Evolutionary conservation across 2,113 vertebrate species (phyloP), one percentile per base, ranked within the genome.

Genomic region (Phocoena sinus): DNA sequence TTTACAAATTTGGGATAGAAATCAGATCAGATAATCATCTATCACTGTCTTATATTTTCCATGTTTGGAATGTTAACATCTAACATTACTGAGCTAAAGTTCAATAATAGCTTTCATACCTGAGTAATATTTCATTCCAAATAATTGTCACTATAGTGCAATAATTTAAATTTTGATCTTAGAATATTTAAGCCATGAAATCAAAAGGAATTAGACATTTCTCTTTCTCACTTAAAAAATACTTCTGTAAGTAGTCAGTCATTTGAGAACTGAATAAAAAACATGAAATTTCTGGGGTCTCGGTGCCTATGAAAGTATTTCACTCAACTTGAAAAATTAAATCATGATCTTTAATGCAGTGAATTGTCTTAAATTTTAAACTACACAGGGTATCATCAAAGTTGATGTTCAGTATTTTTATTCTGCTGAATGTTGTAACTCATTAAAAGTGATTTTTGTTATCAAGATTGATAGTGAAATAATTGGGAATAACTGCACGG

Each of bases 1-100:
- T 98, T 98, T 83, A 98, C 77, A 94, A 97, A 95, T 97, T 97
- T 91, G 89, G 28, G 17, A 89, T 96, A 65, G 77, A 98, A 98
- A 97, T 97, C 70, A 96, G 87, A 97, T 92, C 84, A 91, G 86
- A 94, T 97, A 96, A 97, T 98, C 97, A 97, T 97, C 67, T 95
- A 91, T 97, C 73, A 95, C 31, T 86, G n/a, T 93, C 67, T 95
- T 87, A 33, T 44, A 70, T 82, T 96, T 94, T 91, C 50, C 63
- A 47, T 93, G 91, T 86, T 70, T 86, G n/a, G 60, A 89, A 82
- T 89, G 53, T 95, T 88, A 96, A 95, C 36, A 83, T 68, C 36
- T 65, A 94, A 89, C 21, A 91, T 56, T 60, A 91, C 58, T 82
- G 67, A 97, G 25, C 26, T 77, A 60, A 94, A 93, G 28, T 50